phyloP scores from a whole-genome alignment of 2,888 invertebrate species.

The Galeopsomyia nigrocyanea region DNA sequence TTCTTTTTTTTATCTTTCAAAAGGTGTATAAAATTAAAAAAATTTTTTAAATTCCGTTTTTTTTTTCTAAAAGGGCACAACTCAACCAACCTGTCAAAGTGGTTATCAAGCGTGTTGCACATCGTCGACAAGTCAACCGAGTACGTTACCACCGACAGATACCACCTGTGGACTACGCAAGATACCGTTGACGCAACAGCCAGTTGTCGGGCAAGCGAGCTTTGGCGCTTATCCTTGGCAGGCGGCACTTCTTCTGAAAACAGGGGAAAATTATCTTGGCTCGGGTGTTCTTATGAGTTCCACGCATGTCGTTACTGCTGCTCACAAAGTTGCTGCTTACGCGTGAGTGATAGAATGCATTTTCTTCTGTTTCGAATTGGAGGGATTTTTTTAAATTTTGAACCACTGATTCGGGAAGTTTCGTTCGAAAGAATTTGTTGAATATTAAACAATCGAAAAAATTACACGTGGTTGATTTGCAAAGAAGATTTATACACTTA shows the following conservation, averaged over 20 bases:
- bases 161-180: constrained; percentile 58
- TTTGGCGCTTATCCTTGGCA: constrained; percentile 65
- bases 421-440: too few species aligned
- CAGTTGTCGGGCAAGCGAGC: constrained; percentile 56
- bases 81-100: constrained; percentile 15
- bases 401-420: too few species aligned
- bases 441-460: too few species aligned
- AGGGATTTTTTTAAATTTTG: too few species aligned
- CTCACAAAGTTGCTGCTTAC: constrained; percentile 68
- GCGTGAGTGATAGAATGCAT: constrained; percentile 55
- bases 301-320: constrained; percentile 69
- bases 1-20: background rate
- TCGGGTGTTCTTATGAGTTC: constrained; percentile 65
- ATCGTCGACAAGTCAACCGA: background rate
- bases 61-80: constrained; percentile 3
- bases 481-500: too few species aligned
- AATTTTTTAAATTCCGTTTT: background rate
- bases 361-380: background rate
- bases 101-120: constrained; percentile 39
- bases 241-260: constrained; percentile 54
- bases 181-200: constrained; percentile 50
- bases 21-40: background rate
- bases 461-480: too few species aligned
- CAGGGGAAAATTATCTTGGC: constrained; percentile 55
- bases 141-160: constrained; percentile 4